These are phyloP conservation scores for Danaus plexippus DNA, from an alignment of 1,140 invertebrate genomes.

Conservation along the genomic window DNA sequence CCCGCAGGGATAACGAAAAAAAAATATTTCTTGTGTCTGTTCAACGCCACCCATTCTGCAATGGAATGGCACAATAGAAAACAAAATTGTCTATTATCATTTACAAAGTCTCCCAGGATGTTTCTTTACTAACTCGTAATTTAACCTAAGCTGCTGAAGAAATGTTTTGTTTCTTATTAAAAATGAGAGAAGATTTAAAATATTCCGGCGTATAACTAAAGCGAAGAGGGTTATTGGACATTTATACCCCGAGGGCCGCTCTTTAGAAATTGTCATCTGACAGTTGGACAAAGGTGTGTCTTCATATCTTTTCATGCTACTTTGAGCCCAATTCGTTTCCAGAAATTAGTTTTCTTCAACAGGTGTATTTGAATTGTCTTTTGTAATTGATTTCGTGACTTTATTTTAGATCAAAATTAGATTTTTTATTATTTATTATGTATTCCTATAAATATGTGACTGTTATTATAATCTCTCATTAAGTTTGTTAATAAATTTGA, in stretches of 20 bases:
- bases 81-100: slow-evolving; percentile 19
- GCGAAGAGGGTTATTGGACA: slow-evolving; percentile 21
- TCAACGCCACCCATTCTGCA: slow-evolving; percentile 8
- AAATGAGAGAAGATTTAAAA: slow-evolving; percentile 32
- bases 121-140: slow-evolving; percentile 30
- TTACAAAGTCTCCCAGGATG: slow-evolving; percentile 11
- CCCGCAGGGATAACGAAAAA: no score
- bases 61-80: slow-evolving; percentile 8
- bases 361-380: slow-evolving; percentile 27
- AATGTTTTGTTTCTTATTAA: slow-evolving; percentile 31
- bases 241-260: slow-evolving; percentile 23
- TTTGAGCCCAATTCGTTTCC: slow-evolving; percentile 21
- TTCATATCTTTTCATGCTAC: slow-evolving; percentile 34
- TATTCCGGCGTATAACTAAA: slow-evolving; percentile 18
- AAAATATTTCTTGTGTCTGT: no score
- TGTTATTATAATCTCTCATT: no score
- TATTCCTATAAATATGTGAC: no score
- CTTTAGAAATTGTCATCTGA: slow-evolving; percentile 26
- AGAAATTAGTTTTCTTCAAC: slow-evolving; percentile 31
- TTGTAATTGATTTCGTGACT: slow-evolving; percentile 29
- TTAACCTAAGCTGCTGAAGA: slow-evolving; percentile 20
- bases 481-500: no score
- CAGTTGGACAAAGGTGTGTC: slow-evolving; percentile 25
- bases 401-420: slow-evolving; percentile 7
- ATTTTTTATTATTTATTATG: neutral